Evolutionary conservation across 2,888 invertebrate genomes (phyloP), one percentile per base, ranked within the genome.

Genomic region (Tenthredo mesomela): DNA sequence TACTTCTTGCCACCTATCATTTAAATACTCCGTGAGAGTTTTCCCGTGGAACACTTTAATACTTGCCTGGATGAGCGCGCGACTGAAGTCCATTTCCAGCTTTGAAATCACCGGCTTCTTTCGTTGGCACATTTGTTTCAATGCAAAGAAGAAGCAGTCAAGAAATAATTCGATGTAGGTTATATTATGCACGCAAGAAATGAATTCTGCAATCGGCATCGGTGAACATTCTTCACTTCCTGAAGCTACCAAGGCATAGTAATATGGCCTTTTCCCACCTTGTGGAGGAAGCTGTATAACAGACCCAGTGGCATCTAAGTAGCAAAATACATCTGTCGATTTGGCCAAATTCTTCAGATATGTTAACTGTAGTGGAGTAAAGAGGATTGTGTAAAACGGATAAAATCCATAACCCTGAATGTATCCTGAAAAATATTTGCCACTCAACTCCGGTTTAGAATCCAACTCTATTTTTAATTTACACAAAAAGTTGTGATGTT

Each of bases 321-420:
- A 83, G 15, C 40, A 33, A 84, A 77, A 86, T 18, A 86, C 70
- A 4, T 65, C 18, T 3, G 33, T 37, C 6, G 25, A 12, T 67
- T 84, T 73, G 15, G 77, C 40, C 7, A 86, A 7, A 25, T 58
- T 21, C n/a, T 67, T 71, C 2, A 86, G 25, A n/a, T 84, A 82
- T 21, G 54, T 21, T 18, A 85, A 25, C 77, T 84, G 84, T 15
- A 33, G 9, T 10, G n/a, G 58, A 9, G 84, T 82, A 43, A 85
- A 86, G 37, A 86, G 58, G 40, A 86, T 33, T 0, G 70, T 29
- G 4, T 29, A 43, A 65, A 85, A 86, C 33, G 85, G 85, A 12
- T 18, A 67, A 33, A 71, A 84, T 29, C 50, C 29, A 47, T 85
- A 85, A 0, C 47, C 85, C n/a, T 83, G 80, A 78, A 70, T 71